Percentiles rank a stretch among this genome's conserved stretches.
Conservation (phyloP, 1,140 invertebrate species). For the Aphis craccivora region DNA sequence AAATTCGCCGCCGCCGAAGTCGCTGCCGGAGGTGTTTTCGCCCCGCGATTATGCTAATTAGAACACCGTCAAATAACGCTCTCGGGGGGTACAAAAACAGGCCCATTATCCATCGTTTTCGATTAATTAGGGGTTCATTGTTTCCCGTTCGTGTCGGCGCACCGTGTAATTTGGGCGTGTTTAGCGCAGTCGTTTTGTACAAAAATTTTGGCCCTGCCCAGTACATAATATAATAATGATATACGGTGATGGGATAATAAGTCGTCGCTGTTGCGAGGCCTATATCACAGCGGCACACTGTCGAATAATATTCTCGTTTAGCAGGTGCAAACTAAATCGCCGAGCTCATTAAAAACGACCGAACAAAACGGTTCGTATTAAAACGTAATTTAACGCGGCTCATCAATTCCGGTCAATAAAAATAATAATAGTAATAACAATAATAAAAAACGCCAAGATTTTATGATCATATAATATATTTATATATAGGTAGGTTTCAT, state of each 20-base stretch:
- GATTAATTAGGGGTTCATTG: constrained; percentile 40
- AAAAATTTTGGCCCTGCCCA: neutral
- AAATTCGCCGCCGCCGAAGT: constrained; percentile 14
- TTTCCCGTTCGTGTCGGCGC: constrained; percentile 17
- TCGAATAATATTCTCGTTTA: constrained; percentile 28
- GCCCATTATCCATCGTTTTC: constrained; percentile 11
- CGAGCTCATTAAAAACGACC: constrained; percentile 44
- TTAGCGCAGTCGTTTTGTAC: constrained; percentile 39
- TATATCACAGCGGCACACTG: neutral
- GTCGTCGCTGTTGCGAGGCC: neutral
- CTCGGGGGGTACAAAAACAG: neutral
- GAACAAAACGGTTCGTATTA: constrained; percentile 27
- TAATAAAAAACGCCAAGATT: constrained; percentile 9
- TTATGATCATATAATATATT: neutral
- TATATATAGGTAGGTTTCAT: neutral
- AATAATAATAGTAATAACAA: neutral
- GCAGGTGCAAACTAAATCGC: constrained; percentile 17
- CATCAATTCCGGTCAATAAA: constrained; percentile 53
- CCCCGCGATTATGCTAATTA: constrained; percentile 44
- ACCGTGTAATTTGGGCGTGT: constrained; percentile 47
- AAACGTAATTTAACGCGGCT: constrained; percentile 49
- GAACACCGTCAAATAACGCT: neutral
- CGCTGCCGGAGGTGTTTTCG: constrained; percentile 12
- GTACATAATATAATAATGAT: neutral
- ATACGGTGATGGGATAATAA: constrained; percentile 29